phyloP scores from a whole-genome alignment of 2,797 vertebrate genomes.

The Triplophysa bombifrons region DNA sequence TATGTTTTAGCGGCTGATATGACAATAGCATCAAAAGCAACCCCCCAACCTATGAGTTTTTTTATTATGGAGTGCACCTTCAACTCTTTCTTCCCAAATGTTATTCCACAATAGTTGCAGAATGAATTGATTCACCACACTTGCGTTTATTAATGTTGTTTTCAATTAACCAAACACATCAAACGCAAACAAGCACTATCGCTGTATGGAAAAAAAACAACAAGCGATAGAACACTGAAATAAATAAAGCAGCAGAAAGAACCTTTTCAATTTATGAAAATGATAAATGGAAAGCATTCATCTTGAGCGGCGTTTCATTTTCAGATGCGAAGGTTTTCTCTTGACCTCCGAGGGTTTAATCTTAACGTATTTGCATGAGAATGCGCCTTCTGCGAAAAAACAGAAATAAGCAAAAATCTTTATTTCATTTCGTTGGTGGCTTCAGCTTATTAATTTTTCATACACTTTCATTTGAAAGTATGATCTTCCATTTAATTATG shows the following conservation, averaged over 20 bases:
- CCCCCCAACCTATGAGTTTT: not conserved
- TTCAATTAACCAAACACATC: constrained; percentile 30
- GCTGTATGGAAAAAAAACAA: not conserved
- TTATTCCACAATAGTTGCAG: constrained; percentile 40
- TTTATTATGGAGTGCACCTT: too few relatives aligned
- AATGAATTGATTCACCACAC: constrained; percentile 37
- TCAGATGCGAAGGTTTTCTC: constrained; percentile 12
- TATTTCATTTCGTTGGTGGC: constrained; percentile 59
- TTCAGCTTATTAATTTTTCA: constrained; percentile 68
- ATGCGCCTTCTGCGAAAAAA: constrained; percentile 62
- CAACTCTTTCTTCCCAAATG: not conserved
- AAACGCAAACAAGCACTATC: constrained; percentile 4
- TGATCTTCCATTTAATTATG: constrained; percentile 68
- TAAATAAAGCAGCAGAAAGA: constrained; percentile 26
- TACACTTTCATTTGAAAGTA: constrained; percentile 66
- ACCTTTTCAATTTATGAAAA: constrained; percentile 21
- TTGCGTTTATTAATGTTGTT: constrained; percentile 21
- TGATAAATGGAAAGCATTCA: constrained; percentile 49
- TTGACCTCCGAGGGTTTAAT: constrained; percentile 62
- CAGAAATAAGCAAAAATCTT: constrained; percentile 68
- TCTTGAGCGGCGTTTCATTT: constrained; percentile 31
- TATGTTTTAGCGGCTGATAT: not conserved
- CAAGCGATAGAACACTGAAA: not conserved
- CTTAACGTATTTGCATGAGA: constrained; percentile 66
- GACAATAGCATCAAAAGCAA: not conserved